A percentile compares a stretch with the other conserved stretches of the same genome.
Conservation (phyloP, 2,113 vertebrate genomes). For the Trochalopteron elliotii region DNA sequence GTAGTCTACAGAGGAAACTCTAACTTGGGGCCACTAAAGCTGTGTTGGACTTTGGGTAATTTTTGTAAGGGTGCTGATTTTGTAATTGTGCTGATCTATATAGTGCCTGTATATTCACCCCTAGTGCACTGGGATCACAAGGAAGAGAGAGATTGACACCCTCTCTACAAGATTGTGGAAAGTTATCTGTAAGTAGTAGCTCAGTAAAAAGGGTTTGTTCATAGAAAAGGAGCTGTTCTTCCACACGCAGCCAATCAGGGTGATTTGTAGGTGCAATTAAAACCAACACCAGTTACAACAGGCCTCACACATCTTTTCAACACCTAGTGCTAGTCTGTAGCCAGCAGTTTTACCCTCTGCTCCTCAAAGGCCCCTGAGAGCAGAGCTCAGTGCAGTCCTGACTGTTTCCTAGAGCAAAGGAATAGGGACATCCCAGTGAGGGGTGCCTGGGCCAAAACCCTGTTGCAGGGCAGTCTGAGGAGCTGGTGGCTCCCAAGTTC, state of each 20-base stretch:
- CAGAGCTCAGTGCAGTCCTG: neutral
- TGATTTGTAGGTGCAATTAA: neutral
- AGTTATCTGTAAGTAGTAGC: neutral
- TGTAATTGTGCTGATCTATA: neutral
- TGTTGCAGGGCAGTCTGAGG: neutral
- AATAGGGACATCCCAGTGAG: rapidly evolving
- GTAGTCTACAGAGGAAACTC: neutral
- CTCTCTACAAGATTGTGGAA: neutral
- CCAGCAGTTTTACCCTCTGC: neutral
- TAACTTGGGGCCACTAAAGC: neutral
- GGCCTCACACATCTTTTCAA: neutral
- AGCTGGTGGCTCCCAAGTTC: neutral
- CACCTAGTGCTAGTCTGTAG: neutral
- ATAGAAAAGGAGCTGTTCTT: neutral
- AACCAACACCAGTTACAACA: neutral
- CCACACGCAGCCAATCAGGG: neutral
- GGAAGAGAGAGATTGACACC: neutral
- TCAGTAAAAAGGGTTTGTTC: neutral
- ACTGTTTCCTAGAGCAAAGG: neutral
- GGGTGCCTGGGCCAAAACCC: neutral
- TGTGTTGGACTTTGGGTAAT: neutral
- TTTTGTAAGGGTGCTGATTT: neutral
- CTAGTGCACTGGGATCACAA: neutral
- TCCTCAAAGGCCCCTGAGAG: neutral
- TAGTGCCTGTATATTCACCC: neutral